Base-by-base conservation (phyloP, 1,140 invertebrate genomes). In the Penaeus chinensis region DNA sequence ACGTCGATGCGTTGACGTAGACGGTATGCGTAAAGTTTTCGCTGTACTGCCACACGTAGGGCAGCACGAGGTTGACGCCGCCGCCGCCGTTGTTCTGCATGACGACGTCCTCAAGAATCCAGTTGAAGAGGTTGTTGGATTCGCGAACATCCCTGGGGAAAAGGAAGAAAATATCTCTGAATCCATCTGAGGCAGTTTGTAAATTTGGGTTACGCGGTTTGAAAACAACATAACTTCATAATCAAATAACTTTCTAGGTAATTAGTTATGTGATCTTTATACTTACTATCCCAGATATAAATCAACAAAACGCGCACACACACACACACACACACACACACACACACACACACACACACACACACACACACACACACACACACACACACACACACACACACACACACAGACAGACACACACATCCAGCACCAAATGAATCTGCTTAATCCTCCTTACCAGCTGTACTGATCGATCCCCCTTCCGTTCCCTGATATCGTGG, bases 101-200 rank as follows among this genome's bases (percentile, higher is more conserved):
- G 0, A 96, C 96, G 89, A 96, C 96, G 90, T 97, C 97, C 93
- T 96, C 95, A 60, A 99, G 92, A 42, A 96, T 94, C 94, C 98
- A 99, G 91, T 99, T 97, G 92, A 97, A 99, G 0, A 99, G 93
- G 93, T 99, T 99, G 91, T 98, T 98, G 0, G 97, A 98, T 85
- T 96, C 95, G 85, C 97, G 94, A 90, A 98, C 94, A 92, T 99
- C 97, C 91, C 97, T 95, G 90, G n/a, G 90, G 91, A 83, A 16
- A 69, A 54, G n/a, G 20, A 60, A 82, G 47, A 32, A 85, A 63
- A 3, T 11, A 0, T 54, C 11, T 47, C 54, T 16, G 11, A 54
- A 54, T 54, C 54, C 54, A 16, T 54, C 54, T 8, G 54, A 54
- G 54, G 1, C 11, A 54, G 10, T 54, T 16, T 54, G 16, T 47